Conservation (phyloP, 2,888 invertebrate genomes). For the Cremastinae sp. region DNA sequence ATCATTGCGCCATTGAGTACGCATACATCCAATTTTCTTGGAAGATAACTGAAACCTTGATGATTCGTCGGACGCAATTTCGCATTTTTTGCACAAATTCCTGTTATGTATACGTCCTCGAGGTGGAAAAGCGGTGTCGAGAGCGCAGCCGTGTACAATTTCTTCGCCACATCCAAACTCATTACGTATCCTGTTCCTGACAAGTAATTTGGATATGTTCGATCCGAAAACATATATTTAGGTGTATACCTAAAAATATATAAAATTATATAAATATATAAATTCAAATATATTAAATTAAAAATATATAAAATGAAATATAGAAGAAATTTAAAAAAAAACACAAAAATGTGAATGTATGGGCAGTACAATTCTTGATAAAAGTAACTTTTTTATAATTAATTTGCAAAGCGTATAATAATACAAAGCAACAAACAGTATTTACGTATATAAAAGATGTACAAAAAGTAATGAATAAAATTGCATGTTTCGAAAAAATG, state of each 20-base stretch:
- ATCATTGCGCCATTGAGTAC: conserved; percentile 82
- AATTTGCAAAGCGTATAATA: no score
- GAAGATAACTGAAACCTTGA: conserved; percentile 84
- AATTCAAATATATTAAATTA: no score
- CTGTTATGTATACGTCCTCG: conserved; percentile 91
- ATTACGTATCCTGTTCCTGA: conserved; percentile 91
- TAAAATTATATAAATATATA: no score
- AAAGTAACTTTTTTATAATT: no score
- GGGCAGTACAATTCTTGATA: no score
- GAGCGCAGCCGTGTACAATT: conserved; percentile 86
- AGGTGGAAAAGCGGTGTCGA: conserved; percentile 87
- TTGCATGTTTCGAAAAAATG: no score
- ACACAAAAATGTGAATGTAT: no score
- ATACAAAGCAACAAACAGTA: no score
- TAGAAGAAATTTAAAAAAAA: no score
- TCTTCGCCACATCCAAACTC: conserved; percentile 85
- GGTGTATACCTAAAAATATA: conserved; percentile 88
- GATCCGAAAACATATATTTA: conserved; percentile 87
- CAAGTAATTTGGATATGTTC: conserved; percentile 89
- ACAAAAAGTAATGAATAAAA: no score
- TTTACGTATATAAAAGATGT: no score
- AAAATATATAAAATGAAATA: no score
- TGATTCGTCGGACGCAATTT: conserved; percentile 84
- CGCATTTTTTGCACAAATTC: conserved; percentile 85
- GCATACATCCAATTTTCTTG: conserved; percentile 81